phyloP scores from a whole-genome alignment of 2,888 invertebrate species.

The Campoletis raptor region DNA sequence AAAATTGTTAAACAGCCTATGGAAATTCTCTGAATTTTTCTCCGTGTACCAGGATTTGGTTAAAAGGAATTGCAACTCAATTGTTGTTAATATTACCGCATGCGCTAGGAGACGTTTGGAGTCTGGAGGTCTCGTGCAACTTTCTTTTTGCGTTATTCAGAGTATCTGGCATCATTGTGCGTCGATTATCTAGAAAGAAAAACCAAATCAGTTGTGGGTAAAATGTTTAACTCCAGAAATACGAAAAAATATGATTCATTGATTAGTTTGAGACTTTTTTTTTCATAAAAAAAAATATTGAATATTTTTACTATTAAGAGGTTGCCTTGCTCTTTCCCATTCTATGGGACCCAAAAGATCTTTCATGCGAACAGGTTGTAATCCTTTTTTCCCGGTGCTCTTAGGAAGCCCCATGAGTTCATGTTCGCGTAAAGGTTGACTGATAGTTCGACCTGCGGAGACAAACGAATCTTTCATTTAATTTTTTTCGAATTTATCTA shows the following conservation, averaged over 20 bases:
- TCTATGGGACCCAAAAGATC: background rate
- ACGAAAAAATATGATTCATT: background rate
- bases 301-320: background rate
- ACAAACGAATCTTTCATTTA: background rate
- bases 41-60: background rate
- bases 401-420: slow-evolving; percentile 42
- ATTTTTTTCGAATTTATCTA: background rate
- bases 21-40: background rate
- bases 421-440: slow-evolving; percentile 27
- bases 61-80: background rate
- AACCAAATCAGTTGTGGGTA: background rate
- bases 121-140: background rate
- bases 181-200: slow-evolving; percentile 12
- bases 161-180: background rate
- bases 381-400: slow-evolving; percentile 27
- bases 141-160: background rate
- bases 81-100: background rate
- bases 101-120: background rate
- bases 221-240: background rate
- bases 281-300: background rate
- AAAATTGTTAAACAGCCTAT: background rate
- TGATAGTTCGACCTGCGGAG: background rate
- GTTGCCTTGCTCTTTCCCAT: background rate
- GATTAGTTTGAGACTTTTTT: background rate
- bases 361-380: slow-evolving; percentile 33